phyloP scores from a whole-genome alignment of 2,797 vertebrate genomes.

The Enteromius paludinosus region DNA sequence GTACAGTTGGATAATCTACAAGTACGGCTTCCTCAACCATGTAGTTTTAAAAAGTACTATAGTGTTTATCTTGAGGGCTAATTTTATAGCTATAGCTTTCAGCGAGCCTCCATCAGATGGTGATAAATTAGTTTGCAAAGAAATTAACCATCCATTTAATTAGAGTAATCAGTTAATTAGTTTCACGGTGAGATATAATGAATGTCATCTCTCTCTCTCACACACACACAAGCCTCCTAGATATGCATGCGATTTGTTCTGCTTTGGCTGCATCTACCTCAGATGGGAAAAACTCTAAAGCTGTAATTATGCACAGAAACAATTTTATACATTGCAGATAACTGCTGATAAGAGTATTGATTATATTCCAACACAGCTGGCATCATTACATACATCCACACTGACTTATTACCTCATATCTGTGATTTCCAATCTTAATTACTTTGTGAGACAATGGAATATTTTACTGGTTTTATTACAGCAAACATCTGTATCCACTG shows the following conservation, averaged over 20 bases:
- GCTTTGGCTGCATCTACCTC: slow-evolving; percentile 12
- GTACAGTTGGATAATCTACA: not conserved
- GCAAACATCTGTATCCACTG: not conserved
- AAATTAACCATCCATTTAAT: slow-evolving; percentile 42
- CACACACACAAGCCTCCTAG: slow-evolving; percentile 20
- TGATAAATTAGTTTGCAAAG: slow-evolving; percentile 24
- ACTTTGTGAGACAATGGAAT: slow-evolving; percentile 2
- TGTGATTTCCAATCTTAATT: slow-evolving; percentile 11
- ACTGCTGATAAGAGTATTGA: slow-evolving; percentile 43
- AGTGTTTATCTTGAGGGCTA: not conserved
- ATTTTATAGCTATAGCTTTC: slow-evolving; percentile 12
- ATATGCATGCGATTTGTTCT: slow-evolving; percentile 33
- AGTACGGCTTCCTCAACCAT: not conserved
- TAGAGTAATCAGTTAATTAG: slow-evolving; percentile 54
- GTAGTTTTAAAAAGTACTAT: not conserved
- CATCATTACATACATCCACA: slow-evolving; percentile 20
- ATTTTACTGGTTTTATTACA: not conserved
- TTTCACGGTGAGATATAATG: slow-evolving; percentile 42
- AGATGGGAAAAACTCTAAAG: slow-evolving; percentile 39
- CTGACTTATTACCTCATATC: slow-evolving; percentile 1
- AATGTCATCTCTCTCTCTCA: slow-evolving; percentile 35
- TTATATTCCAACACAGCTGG: slow-evolving; percentile 23
- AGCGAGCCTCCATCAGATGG: slow-evolving; percentile 27
- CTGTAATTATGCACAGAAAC: slow-evolving; percentile 51
- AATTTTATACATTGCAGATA: slow-evolving; percentile 32